These are phyloP conservation scores for Drosophila trichaetosa DNA, from an alignment of 2,888 invertebrate genomes.

Conservation along the genomic window DNA sequence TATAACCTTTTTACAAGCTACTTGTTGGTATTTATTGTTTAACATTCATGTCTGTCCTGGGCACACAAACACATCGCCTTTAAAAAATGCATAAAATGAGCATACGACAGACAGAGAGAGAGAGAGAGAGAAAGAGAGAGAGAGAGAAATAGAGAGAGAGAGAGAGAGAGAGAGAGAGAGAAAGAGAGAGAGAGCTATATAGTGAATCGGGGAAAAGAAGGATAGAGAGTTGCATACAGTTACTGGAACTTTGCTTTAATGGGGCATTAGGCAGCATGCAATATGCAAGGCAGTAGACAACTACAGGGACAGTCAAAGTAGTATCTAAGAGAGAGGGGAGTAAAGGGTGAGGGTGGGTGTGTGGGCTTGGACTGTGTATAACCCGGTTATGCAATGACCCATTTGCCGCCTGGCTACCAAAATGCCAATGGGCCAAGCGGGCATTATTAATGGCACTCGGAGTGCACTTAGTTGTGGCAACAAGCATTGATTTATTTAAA, in stretches of 20 bases:
- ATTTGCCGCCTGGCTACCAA: conserved; percentile 20
- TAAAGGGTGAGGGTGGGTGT: background rate
- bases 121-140: conserved; percentile 9
- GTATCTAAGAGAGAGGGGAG: background rate
- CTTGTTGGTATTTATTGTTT: conserved; percentile 61
- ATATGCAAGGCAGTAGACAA: conserved; percentile 42
- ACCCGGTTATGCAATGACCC: conserved; percentile 59
- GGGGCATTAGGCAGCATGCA: conserved; percentile 61
- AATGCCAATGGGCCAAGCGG: conserved; percentile 49
- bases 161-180: background rate
- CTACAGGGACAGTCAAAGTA: background rate
- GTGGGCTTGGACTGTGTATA: conserved; percentile 7
- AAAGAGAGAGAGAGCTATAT: background rate
- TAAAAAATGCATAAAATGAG: conserved; percentile 56
- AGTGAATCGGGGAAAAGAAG: background rate
- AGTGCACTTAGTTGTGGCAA: conserved; percentile 59
- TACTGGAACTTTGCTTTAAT: conserved; percentile 54
- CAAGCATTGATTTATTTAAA: conserved; percentile 51
- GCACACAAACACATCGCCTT: conserved; percentile 11
- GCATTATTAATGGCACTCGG: conserved; percentile 60
- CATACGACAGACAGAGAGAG: conserved; percentile 21
- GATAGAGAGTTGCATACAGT: conserved; percentile 3
- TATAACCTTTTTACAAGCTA: background rate
- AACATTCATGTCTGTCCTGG: conserved; percentile 48
- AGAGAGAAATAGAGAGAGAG: conserved; percentile 6